Conservation (phyloP, 2,888 invertebrate species). For the Neuroscelio doddi region DNA sequence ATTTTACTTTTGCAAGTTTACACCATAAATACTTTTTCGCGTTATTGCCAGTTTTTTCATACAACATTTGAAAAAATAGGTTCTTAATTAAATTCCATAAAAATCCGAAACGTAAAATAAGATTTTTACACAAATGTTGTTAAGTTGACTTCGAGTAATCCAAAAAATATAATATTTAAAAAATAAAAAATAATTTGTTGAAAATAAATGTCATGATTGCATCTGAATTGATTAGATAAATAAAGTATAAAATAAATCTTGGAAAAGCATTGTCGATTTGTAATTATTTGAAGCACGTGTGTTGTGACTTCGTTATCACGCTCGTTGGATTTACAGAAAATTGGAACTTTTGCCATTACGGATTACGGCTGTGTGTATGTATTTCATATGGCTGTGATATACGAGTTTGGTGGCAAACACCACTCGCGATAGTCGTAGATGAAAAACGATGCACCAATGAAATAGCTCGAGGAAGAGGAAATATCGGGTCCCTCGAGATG, state of each 20-base stretch:
- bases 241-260: neutral
- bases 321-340: conserved; percentile 10
- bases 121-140: too few relatives aligned
- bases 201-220: neutral
- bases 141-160: too few relatives aligned
- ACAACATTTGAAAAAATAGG: too few relatives aligned
- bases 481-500: conserved; percentile 8
- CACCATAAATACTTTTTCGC: too few relatives aligned
- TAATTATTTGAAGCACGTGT: conserved; percentile 1
- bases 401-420: conserved; percentile 11
- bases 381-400: conserved; percentile 9
- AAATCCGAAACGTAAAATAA: too few relatives aligned
- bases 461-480: conserved; percentile 1
- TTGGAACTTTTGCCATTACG: conserved; percentile 11
- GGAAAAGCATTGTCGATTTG: conserved; percentile 2
- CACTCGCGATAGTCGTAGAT: conserved; percentile 6
- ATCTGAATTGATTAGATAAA: neutral
- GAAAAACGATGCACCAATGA: conserved; percentile 12
- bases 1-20: too few relatives aligned
- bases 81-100: too few relatives aligned
- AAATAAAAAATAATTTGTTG: too few relatives aligned
- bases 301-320: conserved; percentile 11
- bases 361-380: conserved; percentile 6
- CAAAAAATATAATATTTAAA: too few relatives aligned
- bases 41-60: too few relatives aligned